Conservation (phyloP, 2,888 invertebrate genomes). For the Tuberolachnus salignus region DNA sequence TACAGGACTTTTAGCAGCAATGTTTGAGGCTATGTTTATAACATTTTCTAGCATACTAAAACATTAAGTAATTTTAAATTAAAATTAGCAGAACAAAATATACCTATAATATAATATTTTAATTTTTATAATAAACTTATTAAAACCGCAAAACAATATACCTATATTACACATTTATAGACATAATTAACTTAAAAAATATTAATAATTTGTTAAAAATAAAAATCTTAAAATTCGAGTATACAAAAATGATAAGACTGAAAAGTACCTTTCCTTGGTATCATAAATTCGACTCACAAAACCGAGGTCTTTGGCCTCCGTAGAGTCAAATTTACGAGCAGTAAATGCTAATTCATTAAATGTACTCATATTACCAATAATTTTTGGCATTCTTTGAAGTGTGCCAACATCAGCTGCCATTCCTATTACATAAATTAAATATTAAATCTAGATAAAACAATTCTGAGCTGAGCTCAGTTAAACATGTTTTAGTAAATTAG, state of each 20-base stretch:
- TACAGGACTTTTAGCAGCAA: conserved; percentile 89
- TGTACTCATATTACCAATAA: conserved; percentile 85
- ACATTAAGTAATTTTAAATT: conserved; percentile 58
- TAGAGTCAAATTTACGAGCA: conserved; percentile 76
- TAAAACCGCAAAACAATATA: too few relatives aligned
- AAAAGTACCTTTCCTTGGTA: conserved; percentile 70
- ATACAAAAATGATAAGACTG: not conserved
- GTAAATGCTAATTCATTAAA: conserved; percentile 88
- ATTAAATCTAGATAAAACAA: not conserved
- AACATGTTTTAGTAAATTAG: too few relatives aligned
- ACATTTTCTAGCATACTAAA: conserved; percentile 76
- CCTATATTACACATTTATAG: too few relatives aligned
- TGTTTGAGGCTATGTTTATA: conserved; percentile 75
- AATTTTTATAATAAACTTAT: not conserved
- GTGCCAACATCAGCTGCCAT: conserved; percentile 96
- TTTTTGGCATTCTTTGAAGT: conserved; percentile 88
- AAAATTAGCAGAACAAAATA: too few relatives aligned
- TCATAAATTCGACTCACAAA: conserved; percentile 79
- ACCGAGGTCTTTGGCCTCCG: conserved; percentile 82
- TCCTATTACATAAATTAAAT: conserved; percentile 66
- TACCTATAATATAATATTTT: too few relatives aligned
- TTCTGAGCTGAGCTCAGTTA: not conserved
- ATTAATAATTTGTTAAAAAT: too few relatives aligned
- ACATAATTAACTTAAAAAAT: too few relatives aligned
- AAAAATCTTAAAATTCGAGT: too few relatives aligned